Percentiles rank a stretch among this genome's conserved stretches.
phyloP scores from a whole-genome alignment of 2,113 vertebrate species.

The Dipodomys merriami region DNA sequence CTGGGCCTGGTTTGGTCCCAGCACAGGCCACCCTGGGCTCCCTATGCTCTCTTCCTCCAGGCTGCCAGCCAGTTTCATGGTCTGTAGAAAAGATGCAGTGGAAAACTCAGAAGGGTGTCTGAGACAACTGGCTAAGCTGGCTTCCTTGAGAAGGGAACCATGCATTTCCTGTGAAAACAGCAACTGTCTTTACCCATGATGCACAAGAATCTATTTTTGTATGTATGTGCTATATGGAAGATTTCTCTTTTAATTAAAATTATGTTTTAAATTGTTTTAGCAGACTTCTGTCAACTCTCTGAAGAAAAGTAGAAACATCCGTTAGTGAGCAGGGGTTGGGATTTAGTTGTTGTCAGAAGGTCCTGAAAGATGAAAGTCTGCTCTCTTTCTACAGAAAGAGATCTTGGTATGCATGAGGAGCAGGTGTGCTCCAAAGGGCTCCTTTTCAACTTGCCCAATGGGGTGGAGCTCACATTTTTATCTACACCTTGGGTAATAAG shows the following conservation, averaged over 20 bases:
- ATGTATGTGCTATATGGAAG: not conserved
- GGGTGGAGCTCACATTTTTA: not conserved
- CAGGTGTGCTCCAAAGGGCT: too few species aligned
- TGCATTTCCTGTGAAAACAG: not conserved
- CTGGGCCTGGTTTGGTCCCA: not conserved
- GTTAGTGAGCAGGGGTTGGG: not conserved
- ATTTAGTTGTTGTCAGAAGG: not conserved
- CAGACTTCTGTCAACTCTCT: slow-evolving; percentile 24
- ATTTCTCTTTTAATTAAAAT: slow-evolving; percentile 47
- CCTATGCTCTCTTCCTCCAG: not conserved
- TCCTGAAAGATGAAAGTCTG: not conserved
- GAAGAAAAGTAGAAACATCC: slow-evolving; percentile 24
- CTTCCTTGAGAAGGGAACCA: slow-evolving; percentile 2
- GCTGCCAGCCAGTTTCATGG: not conserved
- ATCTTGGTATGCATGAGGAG: fast-evolving
- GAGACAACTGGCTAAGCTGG: too few species aligned
- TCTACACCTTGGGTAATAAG: not conserved
- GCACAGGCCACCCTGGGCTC: not conserved
- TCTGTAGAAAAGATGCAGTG: not conserved
- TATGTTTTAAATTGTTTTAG: slow-evolving; percentile 38
- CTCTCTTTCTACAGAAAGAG: not conserved
- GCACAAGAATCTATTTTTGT: not conserved
- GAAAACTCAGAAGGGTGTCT: too few species aligned
- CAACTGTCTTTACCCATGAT: not conserved
- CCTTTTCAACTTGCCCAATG: not conserved